Conservation (phyloP, 2,113 vertebrate species). For the Accipiter cooperii region DNA sequence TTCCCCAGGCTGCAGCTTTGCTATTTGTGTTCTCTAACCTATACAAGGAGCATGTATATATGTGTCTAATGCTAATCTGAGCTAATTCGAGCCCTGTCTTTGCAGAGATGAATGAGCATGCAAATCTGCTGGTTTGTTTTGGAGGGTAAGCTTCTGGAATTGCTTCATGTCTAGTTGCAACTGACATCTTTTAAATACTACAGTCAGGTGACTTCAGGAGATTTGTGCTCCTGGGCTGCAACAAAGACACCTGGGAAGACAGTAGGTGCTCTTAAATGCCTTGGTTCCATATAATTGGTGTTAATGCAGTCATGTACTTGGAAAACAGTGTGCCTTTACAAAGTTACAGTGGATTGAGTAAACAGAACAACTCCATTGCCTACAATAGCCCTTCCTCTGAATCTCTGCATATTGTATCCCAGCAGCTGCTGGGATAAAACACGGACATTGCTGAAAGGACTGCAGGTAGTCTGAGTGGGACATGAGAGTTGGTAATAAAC, state of each 20-base stretch:
- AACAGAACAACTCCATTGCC: not conserved
- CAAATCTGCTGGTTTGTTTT: slow-evolving; percentile 44
- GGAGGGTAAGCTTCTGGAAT: slow-evolving; percentile 31
- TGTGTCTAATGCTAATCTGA: slow-evolving; percentile 17
- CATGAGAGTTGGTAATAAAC: not conserved
- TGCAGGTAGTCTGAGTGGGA: not conserved
- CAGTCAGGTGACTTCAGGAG: not conserved
- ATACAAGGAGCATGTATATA: not conserved
- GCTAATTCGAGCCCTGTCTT: slow-evolving; percentile 16
- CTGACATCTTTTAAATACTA: slow-evolving; percentile 21
- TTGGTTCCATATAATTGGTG: not conserved
- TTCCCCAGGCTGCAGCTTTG: not conserved
- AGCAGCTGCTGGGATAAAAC: not conserved
- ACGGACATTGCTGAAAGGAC: not conserved
- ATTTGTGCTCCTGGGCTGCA: not conserved
- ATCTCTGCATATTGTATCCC: not conserved
- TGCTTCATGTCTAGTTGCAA: slow-evolving; percentile 24
- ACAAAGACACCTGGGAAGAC: not conserved
- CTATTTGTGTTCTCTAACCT: slow-evolving; percentile 15
- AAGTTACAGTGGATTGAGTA: not conserved
- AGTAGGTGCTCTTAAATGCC: not conserved
- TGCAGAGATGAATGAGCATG: slow-evolving; percentile 51
- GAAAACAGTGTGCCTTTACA: not conserved
- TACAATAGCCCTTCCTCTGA: not conserved
- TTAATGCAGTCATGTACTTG: not conserved